These are phyloP conservation scores for Halcyon chelicuti DNA, from an alignment of 2,797 vertebrate species.

Conservation along the genomic window DNA sequence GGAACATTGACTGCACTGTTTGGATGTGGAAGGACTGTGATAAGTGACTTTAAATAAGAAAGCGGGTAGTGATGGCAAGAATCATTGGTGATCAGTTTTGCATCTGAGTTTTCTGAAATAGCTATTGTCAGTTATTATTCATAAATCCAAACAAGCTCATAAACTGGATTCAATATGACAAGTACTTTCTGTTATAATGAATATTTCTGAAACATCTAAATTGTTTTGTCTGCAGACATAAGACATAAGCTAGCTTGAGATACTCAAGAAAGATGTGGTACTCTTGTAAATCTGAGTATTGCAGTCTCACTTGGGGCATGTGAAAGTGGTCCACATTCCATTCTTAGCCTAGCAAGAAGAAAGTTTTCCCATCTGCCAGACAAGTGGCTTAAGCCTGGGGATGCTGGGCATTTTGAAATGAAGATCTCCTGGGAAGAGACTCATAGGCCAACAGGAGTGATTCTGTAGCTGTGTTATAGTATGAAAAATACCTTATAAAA, in stretches of 20 bases:
- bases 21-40: not conserved
- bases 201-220: not conserved
- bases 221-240: not conserved
- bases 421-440: not conserved
- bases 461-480: not conserved
- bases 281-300: not conserved
- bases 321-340: not conserved
- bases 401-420: not conserved
- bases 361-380: not conserved
- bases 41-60: not conserved
- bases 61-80: not conserved
- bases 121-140: not conserved
- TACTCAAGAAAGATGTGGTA: not conserved
- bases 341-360: not conserved
- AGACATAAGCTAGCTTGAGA: not conserved
- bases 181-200: not conserved
- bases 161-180: not conserved
- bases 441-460: not conserved
- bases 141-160: not conserved
- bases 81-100: not conserved
- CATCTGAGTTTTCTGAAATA: not conserved
- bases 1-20: accelerated
- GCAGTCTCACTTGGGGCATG: too few species aligned
- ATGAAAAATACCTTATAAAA: constrained; percentile 31
- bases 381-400: not conserved